Conservation (phyloP, 2,113 vertebrate genomes). For the Pontoporia blainvillei region DNA sequence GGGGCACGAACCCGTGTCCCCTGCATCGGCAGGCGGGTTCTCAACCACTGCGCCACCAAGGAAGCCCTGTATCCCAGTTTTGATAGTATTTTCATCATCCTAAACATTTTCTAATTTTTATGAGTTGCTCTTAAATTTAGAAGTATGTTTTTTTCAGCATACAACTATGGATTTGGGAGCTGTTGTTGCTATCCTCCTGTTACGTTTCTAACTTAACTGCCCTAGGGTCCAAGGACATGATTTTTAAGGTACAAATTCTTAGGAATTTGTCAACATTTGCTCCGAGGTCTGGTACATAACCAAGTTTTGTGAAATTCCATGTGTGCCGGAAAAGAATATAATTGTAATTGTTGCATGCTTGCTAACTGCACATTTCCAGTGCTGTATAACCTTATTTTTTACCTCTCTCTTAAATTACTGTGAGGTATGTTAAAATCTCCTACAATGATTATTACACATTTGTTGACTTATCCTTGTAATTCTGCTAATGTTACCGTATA, state of each 20-base stretch:
- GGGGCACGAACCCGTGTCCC: too few species aligned
- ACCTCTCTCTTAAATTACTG: conserved; percentile 16
- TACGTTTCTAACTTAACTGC: background rate
- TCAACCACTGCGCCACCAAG: too few species aligned
- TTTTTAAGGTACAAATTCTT: background rate
- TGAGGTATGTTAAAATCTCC: background rate
- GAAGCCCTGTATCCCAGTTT: background rate
- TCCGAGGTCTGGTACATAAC: background rate
- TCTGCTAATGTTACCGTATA: background rate
- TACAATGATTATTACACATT: background rate
- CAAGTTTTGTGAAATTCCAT: background rate
- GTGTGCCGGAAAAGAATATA: background rate
- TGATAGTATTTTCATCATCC: background rate
- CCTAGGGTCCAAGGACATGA: background rate
- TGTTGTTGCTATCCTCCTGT: background rate
- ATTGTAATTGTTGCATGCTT: background rate
- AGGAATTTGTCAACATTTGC: background rate
- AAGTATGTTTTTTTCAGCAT: background rate
- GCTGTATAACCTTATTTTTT: background rate
- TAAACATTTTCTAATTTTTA: background rate
- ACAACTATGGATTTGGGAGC: background rate
- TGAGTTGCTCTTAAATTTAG: background rate
- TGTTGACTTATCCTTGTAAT: background rate
- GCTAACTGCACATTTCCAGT: background rate
- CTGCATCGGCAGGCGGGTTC: too few species aligned